These are phyloP conservation scores for Netelia melanura DNA, from an alignment of 2,888 invertebrate species.

Conservation along the genomic window DNA sequence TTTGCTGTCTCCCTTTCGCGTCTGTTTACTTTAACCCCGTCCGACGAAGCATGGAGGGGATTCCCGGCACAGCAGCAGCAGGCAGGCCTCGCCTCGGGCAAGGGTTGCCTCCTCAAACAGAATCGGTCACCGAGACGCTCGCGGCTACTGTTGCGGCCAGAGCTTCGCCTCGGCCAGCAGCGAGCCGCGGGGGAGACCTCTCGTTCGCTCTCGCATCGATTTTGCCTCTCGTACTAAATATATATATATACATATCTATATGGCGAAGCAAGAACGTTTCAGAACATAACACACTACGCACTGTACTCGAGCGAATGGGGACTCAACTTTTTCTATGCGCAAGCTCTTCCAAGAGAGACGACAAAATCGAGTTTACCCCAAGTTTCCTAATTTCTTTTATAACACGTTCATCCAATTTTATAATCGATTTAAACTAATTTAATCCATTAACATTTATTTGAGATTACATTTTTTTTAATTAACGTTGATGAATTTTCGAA, in stretches of 20 bases:
- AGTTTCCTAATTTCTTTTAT: neutral
- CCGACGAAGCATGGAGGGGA: slow-evolving; percentile 49
- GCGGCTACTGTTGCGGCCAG: slow-evolving; percentile 70
- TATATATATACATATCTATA: neutral
- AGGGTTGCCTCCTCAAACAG: slow-evolving; percentile 83
- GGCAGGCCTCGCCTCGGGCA: slow-evolving; percentile 75
- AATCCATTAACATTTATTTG: no score
- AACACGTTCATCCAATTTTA: neutral
- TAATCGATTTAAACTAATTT: neutral
- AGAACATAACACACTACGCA: neutral
- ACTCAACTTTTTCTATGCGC: neutral
- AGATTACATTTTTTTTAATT: no score
- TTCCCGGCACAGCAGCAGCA: slow-evolving; percentile 42
- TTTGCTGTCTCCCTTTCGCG: slow-evolving; percentile 57
- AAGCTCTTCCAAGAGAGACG: neutral
- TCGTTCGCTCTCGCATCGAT: slow-evolving; percentile 68
- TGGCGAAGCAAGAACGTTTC: slow-evolving; percentile 4
- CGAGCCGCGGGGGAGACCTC: slow-evolving; percentile 54
- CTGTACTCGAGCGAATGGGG: neutral
- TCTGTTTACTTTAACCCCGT: slow-evolving; percentile 80
- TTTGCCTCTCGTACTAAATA: slow-evolving; percentile 59
- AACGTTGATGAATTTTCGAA: no score
- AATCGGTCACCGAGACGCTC: slow-evolving; percentile 81
- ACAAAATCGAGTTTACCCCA: neutral
- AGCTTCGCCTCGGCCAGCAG: slow-evolving; percentile 68